Conservation (phyloP, 2,888 invertebrate species). For the Molanna angustata region DNA sequence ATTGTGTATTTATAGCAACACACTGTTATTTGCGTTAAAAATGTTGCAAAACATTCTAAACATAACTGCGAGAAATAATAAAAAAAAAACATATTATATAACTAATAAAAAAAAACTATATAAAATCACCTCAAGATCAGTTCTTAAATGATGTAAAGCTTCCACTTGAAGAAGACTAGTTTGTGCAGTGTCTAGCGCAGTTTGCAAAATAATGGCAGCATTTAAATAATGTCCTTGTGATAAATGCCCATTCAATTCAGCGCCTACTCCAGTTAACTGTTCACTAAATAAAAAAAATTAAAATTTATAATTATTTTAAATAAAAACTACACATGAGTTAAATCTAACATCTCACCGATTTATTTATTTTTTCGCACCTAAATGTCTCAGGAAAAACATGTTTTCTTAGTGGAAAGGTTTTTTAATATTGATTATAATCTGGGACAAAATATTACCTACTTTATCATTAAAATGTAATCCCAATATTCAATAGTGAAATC, state of each 20-base stretch:
- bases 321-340: too few relatives aligned
- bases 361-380: too few relatives aligned
- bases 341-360: too few relatives aligned
- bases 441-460: too few relatives aligned
- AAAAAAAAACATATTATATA: background rate
- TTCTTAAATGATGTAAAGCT: constrained; percentile 75
- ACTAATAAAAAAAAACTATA: background rate
- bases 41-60: background rate
- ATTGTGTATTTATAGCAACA: background rate
- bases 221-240: constrained; percentile 77
- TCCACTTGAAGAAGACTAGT: constrained; percentile 78
- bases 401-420: too few relatives aligned
- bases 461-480: too few relatives aligned
- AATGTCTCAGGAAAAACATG: too few relatives aligned
- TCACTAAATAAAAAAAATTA: constrained; percentile 57
- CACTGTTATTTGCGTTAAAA: too few relatives aligned
- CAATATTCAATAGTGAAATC: too few relatives aligned
- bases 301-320: too few relatives aligned
- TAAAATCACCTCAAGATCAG: constrained; percentile 73
- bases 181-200: constrained; percentile 66
- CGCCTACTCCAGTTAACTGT: constrained; percentile 70
- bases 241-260: constrained; percentile 62
- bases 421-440: too few relatives aligned
- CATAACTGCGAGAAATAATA: too few relatives aligned
- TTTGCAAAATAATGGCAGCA: constrained; percentile 70